These are phyloP conservation scores for Sardina pilchardus DNA, from an alignment of 2,113 vertebrate genomes.

Conservation along the genomic window DNA sequence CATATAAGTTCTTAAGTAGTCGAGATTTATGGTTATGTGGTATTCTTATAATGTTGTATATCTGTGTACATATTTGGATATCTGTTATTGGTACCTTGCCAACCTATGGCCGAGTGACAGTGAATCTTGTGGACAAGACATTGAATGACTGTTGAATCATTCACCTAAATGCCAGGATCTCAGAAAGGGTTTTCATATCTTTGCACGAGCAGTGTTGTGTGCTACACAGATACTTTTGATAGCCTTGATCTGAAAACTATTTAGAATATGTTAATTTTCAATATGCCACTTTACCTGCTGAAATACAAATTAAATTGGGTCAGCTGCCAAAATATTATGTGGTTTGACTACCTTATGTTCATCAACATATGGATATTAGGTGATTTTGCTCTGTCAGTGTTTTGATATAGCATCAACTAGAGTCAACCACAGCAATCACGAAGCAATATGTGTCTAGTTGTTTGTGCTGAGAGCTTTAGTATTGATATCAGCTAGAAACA, in stretches of 20 bases:
- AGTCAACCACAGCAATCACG: too few relatives aligned
- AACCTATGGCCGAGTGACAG: not conserved
- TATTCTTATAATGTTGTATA: not conserved
- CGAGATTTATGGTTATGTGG: not conserved
- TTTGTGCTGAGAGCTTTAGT: not conserved
- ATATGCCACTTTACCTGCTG: not conserved
- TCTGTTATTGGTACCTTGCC: not conserved
- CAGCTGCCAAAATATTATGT: not conserved
- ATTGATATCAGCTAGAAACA: not conserved
- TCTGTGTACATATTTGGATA: too few relatives aligned
- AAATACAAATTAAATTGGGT: not conserved
- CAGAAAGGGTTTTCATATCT: too few relatives aligned
- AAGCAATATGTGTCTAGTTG: not conserved
- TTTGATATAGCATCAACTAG: not conserved
- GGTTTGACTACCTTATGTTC: not conserved
- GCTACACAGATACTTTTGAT: too few relatives aligned
- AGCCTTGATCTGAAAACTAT: not conserved
- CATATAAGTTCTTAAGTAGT: not conserved
- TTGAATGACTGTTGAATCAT: not conserved
- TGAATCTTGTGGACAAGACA: not conserved
- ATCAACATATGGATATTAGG: not conserved
- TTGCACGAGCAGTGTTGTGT: too few relatives aligned
- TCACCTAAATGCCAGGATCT: not conserved
- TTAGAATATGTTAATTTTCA: not conserved
- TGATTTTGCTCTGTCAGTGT: not conserved